These are phyloP conservation scores for Lasioglossum malachurum DNA, from an alignment of 2,888 invertebrate genomes.

Conservation along the genomic window DNA sequence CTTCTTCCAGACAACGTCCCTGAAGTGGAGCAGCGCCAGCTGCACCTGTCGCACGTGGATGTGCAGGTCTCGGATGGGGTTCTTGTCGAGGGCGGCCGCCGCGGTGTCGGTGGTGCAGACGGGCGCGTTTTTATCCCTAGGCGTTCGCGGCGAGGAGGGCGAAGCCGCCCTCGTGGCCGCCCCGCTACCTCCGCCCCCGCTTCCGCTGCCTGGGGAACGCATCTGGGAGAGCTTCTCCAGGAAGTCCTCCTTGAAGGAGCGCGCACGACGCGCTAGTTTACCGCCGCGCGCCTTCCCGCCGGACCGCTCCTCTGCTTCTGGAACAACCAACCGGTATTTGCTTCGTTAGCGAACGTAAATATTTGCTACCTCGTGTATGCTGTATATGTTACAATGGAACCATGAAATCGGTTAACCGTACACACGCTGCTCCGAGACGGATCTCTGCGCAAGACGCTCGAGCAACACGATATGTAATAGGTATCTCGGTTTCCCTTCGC, in stretches of 20 bases:
- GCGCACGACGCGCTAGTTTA: constrained; percentile 94
- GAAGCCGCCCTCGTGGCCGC: constrained; percentile 84
- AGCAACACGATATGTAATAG: neutral
- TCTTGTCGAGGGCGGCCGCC: constrained; percentile 84
- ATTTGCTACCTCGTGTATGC: neutral
- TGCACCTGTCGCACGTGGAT: constrained; percentile 91
- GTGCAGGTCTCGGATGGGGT: constrained; percentile 90
- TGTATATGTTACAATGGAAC: neutral
- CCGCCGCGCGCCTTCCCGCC: constrained; percentile 93
- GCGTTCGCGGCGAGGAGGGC: constrained; percentile 85
- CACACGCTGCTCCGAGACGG: neutral
- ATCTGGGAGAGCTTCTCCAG: constrained; percentile 96
- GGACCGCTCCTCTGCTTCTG: constrained; percentile 86
- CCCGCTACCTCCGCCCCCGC: constrained; percentile 83
- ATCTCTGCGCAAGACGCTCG: neutral
- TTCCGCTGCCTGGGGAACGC: constrained; percentile 89
- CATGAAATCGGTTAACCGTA: constrained; percentile 11
- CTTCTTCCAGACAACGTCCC: constrained; percentile 96
- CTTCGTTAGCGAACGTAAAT: constrained; percentile 5
- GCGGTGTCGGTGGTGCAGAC: constrained; percentile 79
- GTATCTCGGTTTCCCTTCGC: too few species aligned
- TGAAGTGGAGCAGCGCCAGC: constrained; percentile 94
- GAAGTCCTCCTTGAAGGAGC: constrained; percentile 97
- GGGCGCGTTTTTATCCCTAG: constrained; percentile 85
- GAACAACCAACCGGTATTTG: constrained; percentile 39